A percentile compares a stretch with the other conserved stretches of the same genome.
Evolutionary conservation across 2,113 vertebrate genomes (phyloP).

Genomic region (Cyanoramphus novaezelandiae): DNA sequence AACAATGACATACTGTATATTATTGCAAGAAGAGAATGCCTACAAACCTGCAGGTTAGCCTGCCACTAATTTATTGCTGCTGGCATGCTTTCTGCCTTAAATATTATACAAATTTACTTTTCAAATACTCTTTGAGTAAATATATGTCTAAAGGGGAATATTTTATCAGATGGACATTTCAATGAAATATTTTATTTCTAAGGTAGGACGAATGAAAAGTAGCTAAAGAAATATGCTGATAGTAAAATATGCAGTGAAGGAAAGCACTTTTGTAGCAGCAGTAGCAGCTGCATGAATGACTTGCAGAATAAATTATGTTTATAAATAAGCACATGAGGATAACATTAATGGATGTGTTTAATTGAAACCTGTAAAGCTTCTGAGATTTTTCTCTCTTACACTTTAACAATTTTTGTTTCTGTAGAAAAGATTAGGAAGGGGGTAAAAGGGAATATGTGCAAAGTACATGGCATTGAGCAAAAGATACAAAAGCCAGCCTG

Average conservation of each 20-base stretch:
- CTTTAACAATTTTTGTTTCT: background rate
- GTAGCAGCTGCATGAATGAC: background rate
- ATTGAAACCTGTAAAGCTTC: conserved; percentile 48
- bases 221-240: conserved; percentile 65
- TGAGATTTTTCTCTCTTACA: background rate
- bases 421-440: background rate
- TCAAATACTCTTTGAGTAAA: conserved; percentile 62
- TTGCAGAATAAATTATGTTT: conserved; percentile 52
- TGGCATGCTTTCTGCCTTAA: conserved; percentile 35
- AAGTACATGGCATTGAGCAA: background rate
- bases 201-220: conserved; percentile 43
- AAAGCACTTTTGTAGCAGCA: conserved; percentile 16
- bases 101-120: conserved; percentile 67
- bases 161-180: conserved; percentile 65
- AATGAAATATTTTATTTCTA: conserved; percentile 68
- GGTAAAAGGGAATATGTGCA: background rate
- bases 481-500: background rate
- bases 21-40: background rate
- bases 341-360: conserved; percentile 54
- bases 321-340: conserved; percentile 31
- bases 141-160: conserved; percentile 55
- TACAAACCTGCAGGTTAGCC: conserved; percentile 1
- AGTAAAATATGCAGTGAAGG: conserved; percentile 57
- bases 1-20: background rate
- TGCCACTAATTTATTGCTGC: conserved; percentile 37